Conservation (phyloP, 2,888 invertebrate species). For the Mimumesa dahlbomi region DNA sequence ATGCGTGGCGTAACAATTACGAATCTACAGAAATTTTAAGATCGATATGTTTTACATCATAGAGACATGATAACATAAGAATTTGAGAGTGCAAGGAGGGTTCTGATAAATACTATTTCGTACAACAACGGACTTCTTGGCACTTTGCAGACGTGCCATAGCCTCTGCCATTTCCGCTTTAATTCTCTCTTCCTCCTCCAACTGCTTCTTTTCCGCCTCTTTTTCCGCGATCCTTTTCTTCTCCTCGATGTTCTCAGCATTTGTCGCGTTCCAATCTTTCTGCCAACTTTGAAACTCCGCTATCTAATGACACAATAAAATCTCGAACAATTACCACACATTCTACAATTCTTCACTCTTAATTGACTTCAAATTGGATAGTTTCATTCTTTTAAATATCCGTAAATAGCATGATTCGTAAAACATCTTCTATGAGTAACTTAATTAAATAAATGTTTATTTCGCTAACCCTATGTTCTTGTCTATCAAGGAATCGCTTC, state of each 20-base stretch:
- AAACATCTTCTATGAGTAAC: no score
- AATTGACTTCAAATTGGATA: no score
- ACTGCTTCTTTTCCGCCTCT: conserved; percentile 80
- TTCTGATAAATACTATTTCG: not conserved
- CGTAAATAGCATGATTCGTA: no score
- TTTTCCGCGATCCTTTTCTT: conserved; percentile 80
- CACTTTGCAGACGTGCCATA: not conserved
- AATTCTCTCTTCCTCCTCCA: conserved; percentile 21
- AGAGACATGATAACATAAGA: no score
- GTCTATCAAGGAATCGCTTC: conserved; percentile 68
- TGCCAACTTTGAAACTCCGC: conserved; percentile 85
- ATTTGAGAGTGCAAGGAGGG: no score
- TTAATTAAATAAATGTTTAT: no score
- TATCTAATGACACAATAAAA: conserved; percentile 59
- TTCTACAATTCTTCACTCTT: no score
- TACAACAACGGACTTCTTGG: not conserved
- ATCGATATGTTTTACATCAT: no score
- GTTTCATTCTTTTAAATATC: no score
- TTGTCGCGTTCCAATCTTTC: conserved; percentile 82
- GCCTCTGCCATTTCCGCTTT: not conserved
- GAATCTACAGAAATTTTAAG: no score
- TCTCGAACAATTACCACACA: no score
- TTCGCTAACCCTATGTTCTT: conserved; percentile 66
- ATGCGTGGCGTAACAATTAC: no score
- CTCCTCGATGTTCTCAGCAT: conserved; percentile 79